Percentiles rank a stretch among this genome's conserved stretches.
phyloP scores from a whole-genome alignment of 2,113 vertebrate species.

The Leptobrachium ailaonicum region DNA sequence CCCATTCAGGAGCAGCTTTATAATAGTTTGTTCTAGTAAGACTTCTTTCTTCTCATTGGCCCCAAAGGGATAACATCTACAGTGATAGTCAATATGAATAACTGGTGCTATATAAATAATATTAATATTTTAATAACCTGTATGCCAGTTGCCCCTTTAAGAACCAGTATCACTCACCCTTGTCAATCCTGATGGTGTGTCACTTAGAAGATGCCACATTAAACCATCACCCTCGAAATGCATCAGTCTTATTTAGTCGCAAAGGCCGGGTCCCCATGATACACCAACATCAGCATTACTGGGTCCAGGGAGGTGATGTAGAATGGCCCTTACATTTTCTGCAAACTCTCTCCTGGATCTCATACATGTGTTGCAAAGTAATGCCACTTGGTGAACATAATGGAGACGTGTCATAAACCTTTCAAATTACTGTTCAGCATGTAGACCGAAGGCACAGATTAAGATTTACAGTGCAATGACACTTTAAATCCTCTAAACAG shows the following conservation, averaged over 20 bases:
- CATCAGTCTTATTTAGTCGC: background rate
- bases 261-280: constrained; percentile 19
- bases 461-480: constrained; percentile 44
- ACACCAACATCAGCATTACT: constrained; percentile 2
- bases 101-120: background rate
- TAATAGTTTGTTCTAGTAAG: background rate
- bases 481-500: constrained; percentile 59
- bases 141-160: too few relatives aligned
- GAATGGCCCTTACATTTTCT: constrained; percentile 31
- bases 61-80: too few relatives aligned
- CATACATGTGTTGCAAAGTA: constrained; percentile 12
- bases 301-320: constrained; percentile 2
- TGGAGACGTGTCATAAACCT: constrained; percentile 43
- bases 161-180: constrained; percentile 18
- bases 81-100: background rate
- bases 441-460: constrained; percentile 25
- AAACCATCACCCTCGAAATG: constrained; percentile 27
- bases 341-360: constrained; percentile 2
- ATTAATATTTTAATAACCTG: too few relatives aligned
- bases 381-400: constrained; percentile 26
- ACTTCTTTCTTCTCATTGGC: too few relatives aligned
- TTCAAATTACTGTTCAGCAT: constrained; percentile 42
- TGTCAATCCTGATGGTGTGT: constrained; percentile 8
- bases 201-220: constrained; percentile 2
- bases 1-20: background rate